phyloP scores from a whole-genome alignment of 2,113 vertebrate species.

The Andinoacara biseriatus region DNA sequence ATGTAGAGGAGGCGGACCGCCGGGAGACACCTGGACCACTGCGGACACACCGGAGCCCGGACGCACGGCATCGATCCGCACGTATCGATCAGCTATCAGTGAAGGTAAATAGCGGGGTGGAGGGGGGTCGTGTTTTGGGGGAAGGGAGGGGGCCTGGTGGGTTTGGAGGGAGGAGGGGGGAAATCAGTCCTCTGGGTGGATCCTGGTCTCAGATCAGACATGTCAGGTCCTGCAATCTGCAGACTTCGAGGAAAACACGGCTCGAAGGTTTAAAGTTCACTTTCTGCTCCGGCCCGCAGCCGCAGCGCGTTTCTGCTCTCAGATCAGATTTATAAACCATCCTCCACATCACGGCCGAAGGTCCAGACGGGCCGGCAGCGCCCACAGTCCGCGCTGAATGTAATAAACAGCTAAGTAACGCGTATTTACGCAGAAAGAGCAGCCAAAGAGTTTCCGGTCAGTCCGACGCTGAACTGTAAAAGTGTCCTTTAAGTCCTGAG shows the following conservation, averaged over 20 bases:
- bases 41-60: conserved; percentile 24
- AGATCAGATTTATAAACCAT: background rate
- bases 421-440: conserved; percentile 6
- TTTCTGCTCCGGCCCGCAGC: background rate
- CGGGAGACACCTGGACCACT: conserved; percentile 62
- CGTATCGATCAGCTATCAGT: conserved; percentile 38
- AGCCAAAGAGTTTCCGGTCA: background rate
- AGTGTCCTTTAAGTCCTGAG: too few relatives aligned
- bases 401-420: background rate
- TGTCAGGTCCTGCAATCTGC: conserved; percentile 59
- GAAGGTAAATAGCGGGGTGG: conserved; percentile 47
- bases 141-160: background rate
- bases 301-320: background rate
- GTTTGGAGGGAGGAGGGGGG: background rate
- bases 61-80: conserved; percentile 38
- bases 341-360: background rate
- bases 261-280: background rate
- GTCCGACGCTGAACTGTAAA: background rate
- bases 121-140: background rate
- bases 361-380: background rate
- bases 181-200: conserved; percentile 34
- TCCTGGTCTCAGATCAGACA: conserved; percentile 52
- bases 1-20: conserved; percentile 62
- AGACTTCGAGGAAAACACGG: conserved; percentile 5
- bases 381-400: background rate